Evolutionary conservation across 2,113 vertebrate species (phyloP).

Genomic region (Anoura caudifer): DNA sequence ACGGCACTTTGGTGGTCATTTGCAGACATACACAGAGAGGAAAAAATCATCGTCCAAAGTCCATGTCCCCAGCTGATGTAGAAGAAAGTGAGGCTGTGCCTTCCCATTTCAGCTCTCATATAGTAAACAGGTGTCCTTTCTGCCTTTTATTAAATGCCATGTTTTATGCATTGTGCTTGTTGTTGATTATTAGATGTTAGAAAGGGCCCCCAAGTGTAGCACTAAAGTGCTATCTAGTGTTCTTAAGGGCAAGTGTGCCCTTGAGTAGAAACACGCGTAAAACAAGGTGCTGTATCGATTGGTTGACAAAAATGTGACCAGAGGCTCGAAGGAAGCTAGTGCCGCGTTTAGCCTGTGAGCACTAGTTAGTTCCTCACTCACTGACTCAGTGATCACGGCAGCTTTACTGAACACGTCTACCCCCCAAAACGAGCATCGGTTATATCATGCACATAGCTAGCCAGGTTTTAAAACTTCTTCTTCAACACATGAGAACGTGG

Average conservation of each 20-base stretch:
- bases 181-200: background rate
- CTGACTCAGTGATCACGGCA: background rate
- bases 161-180: background rate
- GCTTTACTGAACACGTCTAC: background rate
- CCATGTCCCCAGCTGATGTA: background rate
- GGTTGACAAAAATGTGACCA: background rate
- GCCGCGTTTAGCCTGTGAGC: background rate
- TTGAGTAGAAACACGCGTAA: background rate
- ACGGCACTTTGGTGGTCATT: background rate
- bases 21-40: background rate
- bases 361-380: background rate
- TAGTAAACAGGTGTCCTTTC: background rate
- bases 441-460: background rate
- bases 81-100: background rate
- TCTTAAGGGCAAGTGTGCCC: background rate
- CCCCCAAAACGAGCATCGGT: background rate
- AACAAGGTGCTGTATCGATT: background rate
- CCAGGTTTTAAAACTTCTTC: background rate
- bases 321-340: background rate
- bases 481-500: background rate
- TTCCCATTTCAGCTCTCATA: background rate
- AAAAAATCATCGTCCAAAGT: background rate
- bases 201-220: background rate
- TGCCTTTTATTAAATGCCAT: background rate
- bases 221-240: background rate